A percentile compares a stretch with the other conserved stretches of the same genome.
phyloP scores from a whole-genome alignment of 2,797 vertebrate species.

The Poecilia wingei region DNA sequence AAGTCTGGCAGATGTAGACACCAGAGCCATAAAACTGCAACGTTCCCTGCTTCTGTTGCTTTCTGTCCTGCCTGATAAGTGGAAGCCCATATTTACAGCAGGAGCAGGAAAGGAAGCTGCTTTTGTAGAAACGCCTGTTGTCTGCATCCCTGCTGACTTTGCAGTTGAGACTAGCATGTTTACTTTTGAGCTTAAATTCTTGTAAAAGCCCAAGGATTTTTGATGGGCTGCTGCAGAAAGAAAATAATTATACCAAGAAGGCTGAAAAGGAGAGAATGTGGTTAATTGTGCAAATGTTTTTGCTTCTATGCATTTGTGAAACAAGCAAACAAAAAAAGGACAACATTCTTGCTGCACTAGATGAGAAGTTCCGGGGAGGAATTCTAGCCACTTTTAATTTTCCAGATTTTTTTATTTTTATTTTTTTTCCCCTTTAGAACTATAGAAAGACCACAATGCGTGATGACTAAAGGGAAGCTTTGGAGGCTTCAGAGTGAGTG shows the following conservation, averaged over 20 bases:
- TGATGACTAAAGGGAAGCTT: slow-evolving; percentile 39
- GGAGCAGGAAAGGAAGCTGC: slow-evolving; percentile 10
- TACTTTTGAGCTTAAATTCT: slow-evolving; percentile 16
- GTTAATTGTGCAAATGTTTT: not conserved
- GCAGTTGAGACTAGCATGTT: slow-evolving; percentile 15
- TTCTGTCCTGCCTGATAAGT: slow-evolving; percentile 43
- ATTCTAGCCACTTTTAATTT: slow-evolving; percentile 19
- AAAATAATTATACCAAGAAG: not conserved
- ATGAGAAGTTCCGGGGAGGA: not conserved
- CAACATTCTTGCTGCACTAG: not conserved
- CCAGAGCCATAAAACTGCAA: slow-evolving; percentile 48
- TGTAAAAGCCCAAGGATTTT: slow-evolving; percentile 10
- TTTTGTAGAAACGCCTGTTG: slow-evolving; percentile 23
- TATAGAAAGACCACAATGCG: slow-evolving; percentile 8
- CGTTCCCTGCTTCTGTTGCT: slow-evolving; percentile 21
- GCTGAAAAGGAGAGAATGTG: not conserved
- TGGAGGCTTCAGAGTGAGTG: slow-evolving; percentile 7
- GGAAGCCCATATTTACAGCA: not conserved
- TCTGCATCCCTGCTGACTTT: slow-evolving; percentile 23
- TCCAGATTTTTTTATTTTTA: not conserved
- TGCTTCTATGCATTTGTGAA: not conserved
- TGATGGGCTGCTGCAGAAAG: not conserved
- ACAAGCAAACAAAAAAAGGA: not conserved
- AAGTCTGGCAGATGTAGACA: slow-evolving; percentile 49
- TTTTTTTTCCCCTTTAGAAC: not conserved